phyloP scores from a whole-genome alignment of 2,797 vertebrate species.

The Protonibea diacanthus region DNA sequence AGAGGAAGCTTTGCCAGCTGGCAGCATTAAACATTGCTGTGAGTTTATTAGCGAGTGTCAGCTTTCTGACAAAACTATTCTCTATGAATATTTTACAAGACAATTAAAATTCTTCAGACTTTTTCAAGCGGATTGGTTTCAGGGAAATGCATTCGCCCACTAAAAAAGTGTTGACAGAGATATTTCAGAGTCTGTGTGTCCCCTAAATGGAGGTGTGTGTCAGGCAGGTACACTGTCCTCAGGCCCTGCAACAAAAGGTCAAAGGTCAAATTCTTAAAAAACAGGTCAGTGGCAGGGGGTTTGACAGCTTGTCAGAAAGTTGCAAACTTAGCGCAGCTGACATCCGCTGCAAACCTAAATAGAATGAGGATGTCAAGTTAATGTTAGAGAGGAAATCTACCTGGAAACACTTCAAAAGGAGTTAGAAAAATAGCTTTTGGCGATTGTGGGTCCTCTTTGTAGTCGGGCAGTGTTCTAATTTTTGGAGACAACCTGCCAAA shows the following conservation, averaged over 20 bases:
- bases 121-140: slow-evolving; percentile 56
- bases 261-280: slow-evolving; percentile 64
- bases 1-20: slow-evolving; percentile 54
- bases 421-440: slow-evolving; percentile 10
- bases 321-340: slow-evolving; percentile 53
- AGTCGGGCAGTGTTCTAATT: background rate
- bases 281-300: slow-evolving; percentile 13
- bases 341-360: slow-evolving; percentile 38
- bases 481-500: background rate
- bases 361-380: slow-evolving; percentile 30
- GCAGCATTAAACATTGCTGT: slow-evolving; percentile 50
- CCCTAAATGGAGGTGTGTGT: slow-evolving; percentile 27
- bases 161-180: slow-evolving; percentile 44
- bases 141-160: slow-evolving; percentile 20
- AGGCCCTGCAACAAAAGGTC: slow-evolving; percentile 52
- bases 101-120: slow-evolving; percentile 66
- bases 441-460: background rate
- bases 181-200: slow-evolving; percentile 37
- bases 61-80: slow-evolving; percentile 64
- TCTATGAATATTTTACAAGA: slow-evolving; percentile 69
- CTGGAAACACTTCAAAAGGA: slow-evolving; percentile 14
- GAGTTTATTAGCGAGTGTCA: slow-evolving; percentile 64
- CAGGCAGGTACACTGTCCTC: slow-evolving; percentile 66
- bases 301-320: slow-evolving; percentile 51
- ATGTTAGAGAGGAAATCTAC: background rate